phyloP scores from a whole-genome alignment of 2,797 vertebrate genomes.

The Pteropus rufus region DNA sequence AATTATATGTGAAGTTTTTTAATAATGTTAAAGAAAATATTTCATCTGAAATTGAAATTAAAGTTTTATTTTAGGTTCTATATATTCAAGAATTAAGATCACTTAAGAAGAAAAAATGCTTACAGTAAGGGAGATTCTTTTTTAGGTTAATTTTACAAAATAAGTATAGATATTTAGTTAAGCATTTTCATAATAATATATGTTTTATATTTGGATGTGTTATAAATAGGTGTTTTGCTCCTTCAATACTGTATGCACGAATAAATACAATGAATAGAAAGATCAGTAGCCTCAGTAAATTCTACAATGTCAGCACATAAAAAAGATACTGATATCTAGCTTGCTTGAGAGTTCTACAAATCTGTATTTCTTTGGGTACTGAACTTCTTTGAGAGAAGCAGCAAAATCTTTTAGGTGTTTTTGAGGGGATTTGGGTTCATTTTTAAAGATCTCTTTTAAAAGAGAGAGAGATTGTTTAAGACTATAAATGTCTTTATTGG shows the following conservation, averaged over 20 bases:
- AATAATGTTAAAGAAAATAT: background rate
- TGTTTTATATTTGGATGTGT: background rate
- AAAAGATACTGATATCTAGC: background rate
- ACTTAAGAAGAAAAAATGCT: background rate
- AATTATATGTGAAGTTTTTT: background rate
- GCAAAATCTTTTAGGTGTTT: slow-evolving; percentile 50
- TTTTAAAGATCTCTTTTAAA: slow-evolving; percentile 66
- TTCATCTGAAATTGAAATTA: background rate
- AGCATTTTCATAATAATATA: slow-evolving; percentile 51
- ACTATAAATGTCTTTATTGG: slow-evolving; percentile 82
- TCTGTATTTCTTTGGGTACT: slow-evolving; percentile 50
- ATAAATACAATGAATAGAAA: slow-evolving; percentile 49
- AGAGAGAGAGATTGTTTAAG: slow-evolving; percentile 74
- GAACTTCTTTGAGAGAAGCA: slow-evolving; percentile 64
- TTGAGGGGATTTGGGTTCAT: slow-evolving; percentile 36
- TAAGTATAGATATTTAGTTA: background rate
- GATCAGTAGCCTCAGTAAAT: background rate
- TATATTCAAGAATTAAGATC: background rate
- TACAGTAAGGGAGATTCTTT: background rate
- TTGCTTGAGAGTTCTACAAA: slow-evolving; percentile 28
- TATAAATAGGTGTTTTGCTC: background rate
- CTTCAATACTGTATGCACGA: background rate
- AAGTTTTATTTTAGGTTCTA: background rate
- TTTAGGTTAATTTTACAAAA: background rate
- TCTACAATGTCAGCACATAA: slow-evolving; percentile 18